These are phyloP conservation scores for Helleia helle DNA, from an alignment of 2,888 invertebrate species.

Conservation along the genomic window DNA sequence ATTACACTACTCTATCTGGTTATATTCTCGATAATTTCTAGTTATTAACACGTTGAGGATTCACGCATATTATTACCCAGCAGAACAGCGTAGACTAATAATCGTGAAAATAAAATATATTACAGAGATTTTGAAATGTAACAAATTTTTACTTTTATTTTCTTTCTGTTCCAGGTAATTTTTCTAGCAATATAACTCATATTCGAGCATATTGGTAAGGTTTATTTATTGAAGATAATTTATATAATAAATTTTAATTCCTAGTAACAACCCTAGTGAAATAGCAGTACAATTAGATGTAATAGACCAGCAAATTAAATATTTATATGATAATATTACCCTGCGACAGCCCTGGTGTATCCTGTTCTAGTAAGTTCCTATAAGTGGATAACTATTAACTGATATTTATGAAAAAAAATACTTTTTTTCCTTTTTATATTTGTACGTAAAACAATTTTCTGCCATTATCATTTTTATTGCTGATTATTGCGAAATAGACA, in stretches of 20 bases:
- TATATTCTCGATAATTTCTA: too few relatives aligned
- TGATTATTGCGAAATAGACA: too few relatives aligned
- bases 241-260: background rate
- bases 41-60: too few relatives aligned
- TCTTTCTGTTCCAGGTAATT: background rate
- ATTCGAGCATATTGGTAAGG: background rate
- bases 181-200: background rate
- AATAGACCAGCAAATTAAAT: background rate
- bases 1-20: too few relatives aligned
- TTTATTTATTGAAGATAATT: background rate
- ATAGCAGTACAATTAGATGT: slow-evolving; percentile 3
- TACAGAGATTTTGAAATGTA: background rate
- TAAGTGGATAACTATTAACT: slow-evolving; percentile 1
- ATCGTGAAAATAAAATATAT: too few relatives aligned
- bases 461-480: too few relatives aligned
- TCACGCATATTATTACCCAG: too few relatives aligned
- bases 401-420: too few relatives aligned
- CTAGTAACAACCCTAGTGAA: background rate
- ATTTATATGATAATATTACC: background rate
- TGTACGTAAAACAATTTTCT: too few relatives aligned
- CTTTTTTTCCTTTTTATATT: too few relatives aligned
- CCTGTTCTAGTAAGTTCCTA: background rate
- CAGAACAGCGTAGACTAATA: too few relatives aligned
- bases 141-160: background rate
- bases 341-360: background rate